Conservation (phyloP, 2,888 invertebrate genomes). For the Sinodicranocentrus sp. region DNA sequence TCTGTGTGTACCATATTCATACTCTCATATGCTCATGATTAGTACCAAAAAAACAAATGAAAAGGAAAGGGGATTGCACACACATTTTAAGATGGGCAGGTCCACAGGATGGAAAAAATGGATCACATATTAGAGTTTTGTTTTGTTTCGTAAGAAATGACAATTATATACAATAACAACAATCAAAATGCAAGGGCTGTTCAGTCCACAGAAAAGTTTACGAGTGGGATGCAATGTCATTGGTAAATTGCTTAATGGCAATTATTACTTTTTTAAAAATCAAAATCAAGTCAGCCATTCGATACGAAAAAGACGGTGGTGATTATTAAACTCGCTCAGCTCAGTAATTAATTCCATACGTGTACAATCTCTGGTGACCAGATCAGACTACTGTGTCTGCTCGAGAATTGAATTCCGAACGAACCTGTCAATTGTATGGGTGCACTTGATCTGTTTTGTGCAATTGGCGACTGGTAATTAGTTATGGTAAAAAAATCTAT, state of each 20-base stretch:
- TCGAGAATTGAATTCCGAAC: too few relatives aligned
- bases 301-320: too few relatives aligned
- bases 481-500: background rate
- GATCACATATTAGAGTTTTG: constrained; percentile 1
- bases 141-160: constrained; percentile 20
- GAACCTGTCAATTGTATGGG: too few relatives aligned
- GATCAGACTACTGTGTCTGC: too few relatives aligned
- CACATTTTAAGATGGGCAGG: constrained; percentile 43
- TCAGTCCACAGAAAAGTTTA: background rate
- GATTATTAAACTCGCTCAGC: background rate
- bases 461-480: constrained; percentile 20
- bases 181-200: background rate
- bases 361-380: background rate
- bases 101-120: constrained; percentile 36
- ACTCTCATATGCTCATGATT: too few relatives aligned
- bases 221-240: constrained; percentile 4
- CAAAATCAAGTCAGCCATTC: background rate
- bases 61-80: background rate
- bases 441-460: constrained; percentile 29
- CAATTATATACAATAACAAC: constrained; percentile 5
- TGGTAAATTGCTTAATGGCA: background rate
- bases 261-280: constrained; percentile 5
- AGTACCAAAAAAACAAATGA: constrained; percentile 3
- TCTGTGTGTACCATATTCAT: too few relatives aligned
- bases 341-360: background rate